phyloP scores from a whole-genome alignment of 2,888 invertebrate genomes.

The Nephrotoma appendiculata region DNA sequence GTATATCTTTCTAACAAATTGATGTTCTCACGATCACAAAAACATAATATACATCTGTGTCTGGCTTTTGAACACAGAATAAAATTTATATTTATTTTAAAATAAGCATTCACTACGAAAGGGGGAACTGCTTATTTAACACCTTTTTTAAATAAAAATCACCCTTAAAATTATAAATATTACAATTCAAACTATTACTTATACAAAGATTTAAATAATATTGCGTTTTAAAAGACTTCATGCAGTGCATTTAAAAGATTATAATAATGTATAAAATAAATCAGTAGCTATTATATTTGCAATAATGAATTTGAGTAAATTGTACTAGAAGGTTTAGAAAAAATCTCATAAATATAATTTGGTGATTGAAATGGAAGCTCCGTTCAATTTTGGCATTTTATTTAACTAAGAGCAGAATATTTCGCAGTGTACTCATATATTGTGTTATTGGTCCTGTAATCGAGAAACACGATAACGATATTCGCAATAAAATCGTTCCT shows the following conservation, averaged over 20 bases:
- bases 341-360: no score
- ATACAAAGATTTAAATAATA: background rate
- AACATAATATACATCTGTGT: background rate
- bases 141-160: background rate
- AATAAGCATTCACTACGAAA: background rate
- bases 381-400: no score
- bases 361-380: no score
- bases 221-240: background rate
- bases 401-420: no score
- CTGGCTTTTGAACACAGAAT: background rate
- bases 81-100: background rate
- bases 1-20: background rate
- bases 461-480: no score
- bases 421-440: no score
- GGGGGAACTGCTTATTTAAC: background rate
- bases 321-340: no score
- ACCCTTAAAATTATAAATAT: background rate
- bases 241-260: background rate
- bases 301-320: no score
- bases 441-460: no score
- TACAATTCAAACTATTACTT: background rate
- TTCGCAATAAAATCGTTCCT: no score
- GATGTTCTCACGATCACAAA: background rate
- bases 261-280: background rate
- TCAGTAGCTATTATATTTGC: no score